phyloP scores from a whole-genome alignment of 2,113 vertebrate species.

The Phrynosoma platyrhinos region DNA sequence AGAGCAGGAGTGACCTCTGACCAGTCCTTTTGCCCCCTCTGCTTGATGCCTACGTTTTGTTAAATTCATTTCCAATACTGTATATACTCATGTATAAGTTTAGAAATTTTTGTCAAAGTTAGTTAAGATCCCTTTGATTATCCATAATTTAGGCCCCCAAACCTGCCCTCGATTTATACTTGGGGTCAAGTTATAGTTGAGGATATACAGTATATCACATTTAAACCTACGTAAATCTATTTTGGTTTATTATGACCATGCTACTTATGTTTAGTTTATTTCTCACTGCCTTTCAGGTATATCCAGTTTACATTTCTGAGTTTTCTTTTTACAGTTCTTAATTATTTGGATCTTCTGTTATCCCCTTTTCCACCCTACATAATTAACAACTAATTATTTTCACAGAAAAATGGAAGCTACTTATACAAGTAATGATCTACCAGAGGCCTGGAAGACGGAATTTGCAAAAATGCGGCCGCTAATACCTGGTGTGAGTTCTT shows the following conservation, averaged over 20 bases:
- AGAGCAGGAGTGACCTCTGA: no score
- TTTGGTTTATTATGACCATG: not conserved
- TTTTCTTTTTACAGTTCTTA: not conserved
- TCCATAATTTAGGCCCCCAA: no score
- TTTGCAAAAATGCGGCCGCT: not conserved
- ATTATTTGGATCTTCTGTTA: not conserved
- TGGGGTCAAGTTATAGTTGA: no score
- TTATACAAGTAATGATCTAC: not conserved
- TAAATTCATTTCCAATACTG: no score
- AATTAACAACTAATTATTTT: not conserved
- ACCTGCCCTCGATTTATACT: no score
- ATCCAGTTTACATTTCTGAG: not conserved
- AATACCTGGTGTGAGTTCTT: slow-evolving; percentile 13
- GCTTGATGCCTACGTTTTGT: no score
- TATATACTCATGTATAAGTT: no score
- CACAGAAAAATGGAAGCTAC: slow-evolving; percentile 1
- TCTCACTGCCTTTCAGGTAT: not conserved
- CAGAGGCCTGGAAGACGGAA: slow-evolving; percentile 7
- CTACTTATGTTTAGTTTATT: not conserved
- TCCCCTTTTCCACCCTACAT: not conserved
- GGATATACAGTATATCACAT: no score
- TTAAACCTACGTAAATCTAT: not conserved
- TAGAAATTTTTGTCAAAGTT: no score
- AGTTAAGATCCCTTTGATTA: no score
- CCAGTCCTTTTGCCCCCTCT: no score